These are phyloP conservation scores for Blastomussa wellsi DNA, from an alignment of 92 coral and sea anemone species.

Conservation along the genomic window DNA sequence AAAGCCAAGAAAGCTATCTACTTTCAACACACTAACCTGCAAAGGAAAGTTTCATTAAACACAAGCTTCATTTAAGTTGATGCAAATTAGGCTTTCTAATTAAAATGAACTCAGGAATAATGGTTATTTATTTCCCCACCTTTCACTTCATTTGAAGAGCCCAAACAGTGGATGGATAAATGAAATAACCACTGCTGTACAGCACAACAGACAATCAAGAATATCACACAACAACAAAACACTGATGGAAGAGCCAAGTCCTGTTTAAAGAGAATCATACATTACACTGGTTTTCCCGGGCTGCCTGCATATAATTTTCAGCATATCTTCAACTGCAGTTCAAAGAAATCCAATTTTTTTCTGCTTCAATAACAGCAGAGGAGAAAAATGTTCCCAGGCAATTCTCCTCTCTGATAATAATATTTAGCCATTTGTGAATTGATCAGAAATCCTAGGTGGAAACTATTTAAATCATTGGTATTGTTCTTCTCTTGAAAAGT, in stretches of 20 bases:
- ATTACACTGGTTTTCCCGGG: background rate
- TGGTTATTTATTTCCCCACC: constrained; percentile 14
- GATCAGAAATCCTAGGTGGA: no score
- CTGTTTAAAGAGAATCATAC: constrained; percentile 34
- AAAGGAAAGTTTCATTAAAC: no score
- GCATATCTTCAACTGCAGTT: background rate
- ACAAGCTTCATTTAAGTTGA: no score
- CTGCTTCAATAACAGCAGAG: background rate
- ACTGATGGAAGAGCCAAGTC: constrained; percentile 66
- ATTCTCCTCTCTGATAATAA: no score
- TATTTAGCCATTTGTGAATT: no score
- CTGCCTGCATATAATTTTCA: background rate
- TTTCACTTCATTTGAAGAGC: constrained; percentile 1
- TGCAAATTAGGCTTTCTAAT: no score
- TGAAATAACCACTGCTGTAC: constrained; percentile 66
- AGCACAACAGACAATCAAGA: constrained; percentile 68
- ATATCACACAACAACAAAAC: constrained; percentile 78
- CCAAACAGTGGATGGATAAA: background rate
- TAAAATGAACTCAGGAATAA: no score
- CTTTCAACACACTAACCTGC: no score
- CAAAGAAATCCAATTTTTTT: background rate
- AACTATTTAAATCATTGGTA: no score
- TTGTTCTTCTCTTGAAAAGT: no score
- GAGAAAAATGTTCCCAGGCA: background rate
- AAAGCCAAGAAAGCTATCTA: no score